Evolutionary conservation across 2,797 vertebrate genomes (phyloP), one percentile per base, ranked within the genome.

Genomic region (Scolopax rusticola): DNA sequence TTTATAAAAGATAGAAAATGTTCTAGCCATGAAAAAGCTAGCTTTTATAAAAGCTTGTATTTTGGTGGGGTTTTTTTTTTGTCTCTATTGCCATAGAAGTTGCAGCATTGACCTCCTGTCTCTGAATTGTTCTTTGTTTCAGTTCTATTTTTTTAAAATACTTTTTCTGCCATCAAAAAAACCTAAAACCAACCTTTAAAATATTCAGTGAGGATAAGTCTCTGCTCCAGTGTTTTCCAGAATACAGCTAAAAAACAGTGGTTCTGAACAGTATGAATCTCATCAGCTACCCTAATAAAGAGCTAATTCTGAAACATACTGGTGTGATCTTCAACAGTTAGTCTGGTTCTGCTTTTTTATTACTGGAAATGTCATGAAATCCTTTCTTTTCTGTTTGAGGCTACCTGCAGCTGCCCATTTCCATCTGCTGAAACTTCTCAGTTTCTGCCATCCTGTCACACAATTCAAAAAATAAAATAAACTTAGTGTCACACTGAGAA

Each of bases 81-180:
- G 21, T 53, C 32, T 95, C n/a, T 15, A 85, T 71, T 92, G 68
- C 50, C 18, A n/a, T 48, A 36, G 60, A 92, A 75, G 36, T 50
- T 90, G 64, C 41, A 92, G 81, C 89, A 75, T 18, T 90, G 64
- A 94, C 81, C 84, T 94, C 47, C 45, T 70, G 21, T 56, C 64
- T 89, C 56, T 78, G 71, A 80, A 71, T 56, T 85, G 32, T 85
- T 95, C 74, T 93, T 87, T 89, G 48, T 67, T 90, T 89, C 56
- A 33, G 11, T 68, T 95, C 24, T 15, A 28, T 38, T 69, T 81
- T 73, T 71, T 43, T 1, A 27, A 84, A 84, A 24, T 54, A 50
- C 13, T 12, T 67, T 71, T 87, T 80, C 60, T 93, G 18, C 14
- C 8, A 75, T 38, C 1, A 56, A 25, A 76, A 87, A 77, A 65